Evolutionary conservation across 2,113 vertebrate species (phyloP), one percentile per base, ranked within the genome.

Genomic region (Dicrurus megarhynchus): DNA sequence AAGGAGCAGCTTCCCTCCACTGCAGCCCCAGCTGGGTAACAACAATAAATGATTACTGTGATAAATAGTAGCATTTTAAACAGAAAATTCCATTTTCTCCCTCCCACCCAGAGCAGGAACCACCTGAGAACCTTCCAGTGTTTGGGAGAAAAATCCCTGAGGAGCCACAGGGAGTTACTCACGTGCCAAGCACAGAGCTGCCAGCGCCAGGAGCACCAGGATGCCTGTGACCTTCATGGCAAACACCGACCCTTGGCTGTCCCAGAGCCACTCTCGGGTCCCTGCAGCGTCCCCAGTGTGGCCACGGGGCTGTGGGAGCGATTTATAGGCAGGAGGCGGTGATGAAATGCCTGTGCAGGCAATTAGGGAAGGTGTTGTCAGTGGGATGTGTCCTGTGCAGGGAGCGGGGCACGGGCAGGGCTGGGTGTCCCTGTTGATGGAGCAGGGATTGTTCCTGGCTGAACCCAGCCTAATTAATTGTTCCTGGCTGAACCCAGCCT

Each of bases 171-270:
- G 55, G 44, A 7, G 17, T 55, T 68, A 94, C 96, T 96, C 65
- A 97, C 96, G 6, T 41, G 95, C 64, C 74, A 95, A 8, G 92
- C 93, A 94, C 46, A 97, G 86, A 20, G 65, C 42, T 24, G 76
- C 90, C 83, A 92, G 68, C 6, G 27, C 24, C n/a, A 97, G 90
- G 5, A 97, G 83, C 83, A 86, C 52, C 27, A 78, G 9, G 53
- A 8, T 0, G 0, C 84, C 63, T 5, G 79, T 14, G 84, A 75
- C 46, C 95, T 75, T 96, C 95, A 97, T 95, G 83, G 88, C 80
- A 37, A 65, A 19, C 46, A 1, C 8, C 32, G 1, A 5, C 2
- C 24, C 59, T 3, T 0, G 20, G 68, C 67, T 22, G 57, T 22
- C 6, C 53, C 67, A 3, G 16, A 2, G 37, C 24, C 79, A 1